Evolutionary conservation across 2,113 vertebrate species (phyloP), one percentile per base, ranked within the genome.

Genomic region (Thalassarche chlororhynchos): DNA sequence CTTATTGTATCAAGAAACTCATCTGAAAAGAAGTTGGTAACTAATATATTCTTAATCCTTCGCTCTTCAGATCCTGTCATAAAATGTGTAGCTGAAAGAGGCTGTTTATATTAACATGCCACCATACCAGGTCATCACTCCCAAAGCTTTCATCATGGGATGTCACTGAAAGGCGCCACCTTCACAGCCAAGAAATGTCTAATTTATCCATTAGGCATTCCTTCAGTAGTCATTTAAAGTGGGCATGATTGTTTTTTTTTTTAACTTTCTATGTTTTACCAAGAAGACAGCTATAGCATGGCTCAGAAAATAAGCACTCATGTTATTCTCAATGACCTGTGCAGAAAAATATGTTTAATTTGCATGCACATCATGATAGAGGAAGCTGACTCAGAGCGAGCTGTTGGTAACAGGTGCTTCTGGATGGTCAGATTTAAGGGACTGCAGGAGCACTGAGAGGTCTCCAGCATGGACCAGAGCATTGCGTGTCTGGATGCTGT

Each of bases 171-270:
- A 84, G 62, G 55, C 80, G 89, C 66, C 74, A 89, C 66, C 80
- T 92, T 87, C 74, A 54, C 20, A 87, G 58, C 29, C 65, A 91
- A 91, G 74, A 96, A 81, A 49, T 76, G 70, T 46, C 65, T 87
- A 13, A 91, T 97, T 96, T 92, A 89, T 82, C 87, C 62, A 83
- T 94, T 93, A 84, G 44, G 40, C 49, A n/a, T 87, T 93, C 92
- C 44, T 76, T 95, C 61, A 82, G 61, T 32, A 89, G 61, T 60
- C 82, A 84, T 87, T 94, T 95, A 76, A 95, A 89, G 14, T 32
- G 21, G 92, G 21, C 51, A 81, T 40, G 71, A 65, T 32, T 79
- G 28, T 1, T 3, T 7, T 85, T 83, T 91, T 85, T 60, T 47
- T n/a, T 18, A 72, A 75, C 36, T 86, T 78, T 32, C n/a, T 81